Conservation (phyloP, 2,797 vertebrate genomes). For the Delichon dasypus region DNA sequence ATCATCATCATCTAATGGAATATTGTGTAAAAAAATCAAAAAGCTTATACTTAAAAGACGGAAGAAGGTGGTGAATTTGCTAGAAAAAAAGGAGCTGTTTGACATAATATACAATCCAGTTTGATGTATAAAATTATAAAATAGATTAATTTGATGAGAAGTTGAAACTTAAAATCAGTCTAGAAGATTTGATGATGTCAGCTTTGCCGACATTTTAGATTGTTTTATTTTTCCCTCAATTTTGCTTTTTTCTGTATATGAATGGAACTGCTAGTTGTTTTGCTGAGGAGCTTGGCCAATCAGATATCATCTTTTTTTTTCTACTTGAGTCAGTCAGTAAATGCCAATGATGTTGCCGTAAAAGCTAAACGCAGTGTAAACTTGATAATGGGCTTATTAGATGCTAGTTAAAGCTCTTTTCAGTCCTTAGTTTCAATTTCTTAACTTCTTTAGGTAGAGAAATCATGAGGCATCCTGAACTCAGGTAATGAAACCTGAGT, state of each 20-base stretch:
- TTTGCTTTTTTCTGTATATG: background rate
- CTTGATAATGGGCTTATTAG: background rate
- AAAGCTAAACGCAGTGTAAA: background rate
- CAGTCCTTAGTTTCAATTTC: background rate
- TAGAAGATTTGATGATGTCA: background rate
- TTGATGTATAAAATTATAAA: background rate
- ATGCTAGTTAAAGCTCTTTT: background rate
- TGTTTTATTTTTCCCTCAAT: background rate
- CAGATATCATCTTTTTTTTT: background rate
- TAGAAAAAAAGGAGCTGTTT: background rate
- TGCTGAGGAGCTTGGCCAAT: background rate
- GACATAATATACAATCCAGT: background rate
- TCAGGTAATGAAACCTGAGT: background rate
- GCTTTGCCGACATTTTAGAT: background rate
- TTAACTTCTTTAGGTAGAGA: background rate
- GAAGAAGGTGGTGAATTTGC: background rate
- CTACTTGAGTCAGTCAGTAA: background rate
- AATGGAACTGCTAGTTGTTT: background rate
- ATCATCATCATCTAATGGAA: background rate
- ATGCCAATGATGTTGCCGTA: background rate
- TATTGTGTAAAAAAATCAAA: conserved; percentile 13
- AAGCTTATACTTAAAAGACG: background rate
- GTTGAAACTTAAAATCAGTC: background rate
- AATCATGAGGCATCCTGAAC: background rate
- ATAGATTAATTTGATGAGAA: background rate